Base-by-base conservation (phyloP, 2,113 vertebrate species). In the Cottus gobio region DNA sequence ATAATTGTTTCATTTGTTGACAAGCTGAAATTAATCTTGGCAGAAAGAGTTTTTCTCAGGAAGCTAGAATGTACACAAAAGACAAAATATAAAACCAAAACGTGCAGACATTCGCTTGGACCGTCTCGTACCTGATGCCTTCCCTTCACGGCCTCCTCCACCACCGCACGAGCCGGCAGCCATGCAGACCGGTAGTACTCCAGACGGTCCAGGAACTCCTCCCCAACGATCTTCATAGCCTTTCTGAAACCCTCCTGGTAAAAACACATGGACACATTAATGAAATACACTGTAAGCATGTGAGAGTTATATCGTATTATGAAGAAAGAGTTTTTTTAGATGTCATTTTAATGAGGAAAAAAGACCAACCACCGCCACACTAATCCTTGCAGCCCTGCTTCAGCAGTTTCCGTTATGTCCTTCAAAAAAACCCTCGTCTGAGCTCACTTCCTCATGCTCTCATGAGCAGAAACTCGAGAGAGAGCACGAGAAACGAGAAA, bases 161-260 rank as follows among this genome's bases (percentile, higher is more conserved):
- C 96, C n/a, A 98, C 86, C 0, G 31, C 75, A n/a, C 96, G 95
- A 0, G 98, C 98, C 0, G 98, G 98, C 52, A 99, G 90, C 98
- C 98, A 99, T 75, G 96, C 93, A 0, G 82, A 93, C 73, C 93
- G 93, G 86, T 96, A 98, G 77, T 93, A 98, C 3, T 96, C 93
- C 15, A 99, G 39, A 0, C 96, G 94, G 71, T 96, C 95, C 88
- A 96, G 70, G 88, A 99, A 99, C 86, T 99, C 98, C 0, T 90
- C 85, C 11, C 89, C 96, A 0, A 96, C 97, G 89, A 99, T 85
- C 79, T 94, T 93, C 96, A 97, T 79, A 0, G 98, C 98, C 46
- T 95, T 93, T 62, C 37, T 89, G 93, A 99, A 99, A 11, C 96
- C 95, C 0, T 89, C 95, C 98, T 99, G 46, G 58, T 65, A 48